Evolutionary conservation across 2,113 vertebrate genomes (phyloP).

Genomic region (Camelus bactrianus): DNA sequence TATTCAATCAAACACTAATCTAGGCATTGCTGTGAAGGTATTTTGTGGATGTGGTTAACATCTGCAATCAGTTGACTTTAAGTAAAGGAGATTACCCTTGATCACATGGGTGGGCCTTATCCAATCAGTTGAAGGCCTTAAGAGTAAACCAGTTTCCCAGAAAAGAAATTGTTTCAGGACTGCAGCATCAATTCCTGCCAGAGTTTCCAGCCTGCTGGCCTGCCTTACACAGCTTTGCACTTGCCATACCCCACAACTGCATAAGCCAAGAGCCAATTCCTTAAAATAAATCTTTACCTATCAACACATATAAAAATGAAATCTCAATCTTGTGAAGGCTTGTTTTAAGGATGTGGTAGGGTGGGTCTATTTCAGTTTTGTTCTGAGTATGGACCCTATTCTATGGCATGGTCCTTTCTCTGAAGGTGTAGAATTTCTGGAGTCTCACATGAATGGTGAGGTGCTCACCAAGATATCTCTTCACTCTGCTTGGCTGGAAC

Average conservation of each 20-base stretch:
- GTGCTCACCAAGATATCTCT: neutral
- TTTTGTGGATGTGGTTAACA: neutral
- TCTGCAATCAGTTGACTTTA: neutral
- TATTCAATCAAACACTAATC: neutral
- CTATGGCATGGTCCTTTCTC: neutral
- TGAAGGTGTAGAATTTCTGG: neutral
- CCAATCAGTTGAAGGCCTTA: neutral
- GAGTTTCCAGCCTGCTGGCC: neutral
- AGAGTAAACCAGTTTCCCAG: neutral
- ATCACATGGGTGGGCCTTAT: neutral
- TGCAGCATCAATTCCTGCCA: neutral
- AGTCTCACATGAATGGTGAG: neutral
- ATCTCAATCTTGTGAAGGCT: neutral
- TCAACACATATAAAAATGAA: neutral
- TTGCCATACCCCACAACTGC: neutral
- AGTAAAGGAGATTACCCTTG: neutral
- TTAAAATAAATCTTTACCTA: neutral
- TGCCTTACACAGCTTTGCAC: neutral
- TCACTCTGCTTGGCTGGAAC: neutral
- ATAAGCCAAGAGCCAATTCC: neutral
- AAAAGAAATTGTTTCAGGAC: neutral
- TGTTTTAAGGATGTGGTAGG: neutral
- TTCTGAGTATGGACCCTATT: neutral
- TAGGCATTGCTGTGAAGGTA: neutral
- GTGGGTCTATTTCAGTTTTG: neutral